Evolutionary conservation across 2,113 vertebrate species (phyloP).

Genomic region (Lutjanus erythropterus): DNA sequence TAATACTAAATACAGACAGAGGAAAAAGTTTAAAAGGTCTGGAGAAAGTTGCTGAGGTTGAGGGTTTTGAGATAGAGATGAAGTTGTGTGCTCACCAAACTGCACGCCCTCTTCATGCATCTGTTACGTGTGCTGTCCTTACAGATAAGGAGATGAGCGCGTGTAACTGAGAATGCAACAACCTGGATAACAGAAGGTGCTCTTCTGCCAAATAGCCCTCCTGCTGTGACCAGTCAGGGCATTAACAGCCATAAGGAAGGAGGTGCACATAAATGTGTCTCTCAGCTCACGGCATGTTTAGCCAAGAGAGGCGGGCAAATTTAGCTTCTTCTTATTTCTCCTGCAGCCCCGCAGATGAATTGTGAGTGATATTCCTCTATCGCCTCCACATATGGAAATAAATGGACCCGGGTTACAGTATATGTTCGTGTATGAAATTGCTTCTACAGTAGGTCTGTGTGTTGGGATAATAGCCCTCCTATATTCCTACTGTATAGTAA

Average conservation of each 20-base stretch:
- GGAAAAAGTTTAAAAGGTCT: not conserved
- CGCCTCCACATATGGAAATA: slow-evolving; percentile 38
- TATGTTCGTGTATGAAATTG: slow-evolving; percentile 65
- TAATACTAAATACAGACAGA: not conserved
- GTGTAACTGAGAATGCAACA: slow-evolving; percentile 1
- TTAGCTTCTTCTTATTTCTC: slow-evolving; percentile 11
- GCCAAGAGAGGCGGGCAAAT: not conserved
- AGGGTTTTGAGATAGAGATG: no score
- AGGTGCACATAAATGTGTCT: not conserved
- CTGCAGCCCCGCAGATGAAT: slow-evolving; percentile 13
- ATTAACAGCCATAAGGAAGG: not conserved
- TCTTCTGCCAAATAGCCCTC: not conserved
- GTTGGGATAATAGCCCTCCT: slow-evolving; percentile 48
- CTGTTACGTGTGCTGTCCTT: not conserved
- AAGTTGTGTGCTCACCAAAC: no score
- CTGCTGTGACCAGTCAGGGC: slow-evolving; percentile 38
- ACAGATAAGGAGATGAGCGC: slow-evolving; percentile 1
- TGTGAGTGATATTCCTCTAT: slow-evolving; percentile 16
- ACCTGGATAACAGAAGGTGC: slow-evolving; percentile 1
- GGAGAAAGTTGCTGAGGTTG: not conserved
- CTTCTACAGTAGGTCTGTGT: slow-evolving; percentile 24
- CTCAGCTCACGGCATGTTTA: slow-evolving; percentile 23
- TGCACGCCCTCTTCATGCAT: not conserved
- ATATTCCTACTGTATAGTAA: slow-evolving; percentile 52
- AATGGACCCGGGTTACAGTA: slow-evolving; percentile 44